Evolutionary conservation across 2,888 invertebrate species (phyloP), one percentile per base, ranked within the genome.

Genomic region (Spatulosminthurus flaviceps): DNA sequence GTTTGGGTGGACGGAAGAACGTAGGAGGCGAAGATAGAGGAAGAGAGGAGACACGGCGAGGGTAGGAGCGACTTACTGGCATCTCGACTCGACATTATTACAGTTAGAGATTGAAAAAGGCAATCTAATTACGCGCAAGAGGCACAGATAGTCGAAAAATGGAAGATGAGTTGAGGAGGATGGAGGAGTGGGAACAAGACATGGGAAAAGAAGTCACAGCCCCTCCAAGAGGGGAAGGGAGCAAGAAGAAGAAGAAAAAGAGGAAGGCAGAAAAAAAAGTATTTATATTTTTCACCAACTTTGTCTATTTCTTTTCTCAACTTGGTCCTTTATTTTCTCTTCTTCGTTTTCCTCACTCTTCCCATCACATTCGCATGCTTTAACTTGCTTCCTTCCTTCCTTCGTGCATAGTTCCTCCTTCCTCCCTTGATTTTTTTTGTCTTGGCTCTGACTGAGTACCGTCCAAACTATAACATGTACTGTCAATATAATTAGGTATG

Each of bases 31-130:
- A 4, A 70, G 70, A 19, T 5, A 19, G 11, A 41, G 41, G 29
- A 70, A 41, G 2, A 24, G 70, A 34, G 34, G 29, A 41, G 29
- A 29, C 21, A 41, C 70, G 41, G 22, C 9, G 69, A 64, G 72
- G 61, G 72, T 72, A 66, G 42, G 71, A 72, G 71, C 66, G 64
- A 22, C 78, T 78, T 78, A n/a, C 71, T 78, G 72, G 64, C 78
- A 78, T 72, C 72, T 60, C 71, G 28, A 41, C 78, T 78, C 69
- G 29, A 70, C 77, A 77, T 77, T 77, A 77, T 77, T 77, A 77
- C 77, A 77, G 77, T 77, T 72, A 72, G 75, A 75, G 78, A 78
- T 78, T 78, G 78, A 78, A 78, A 78, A 78, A 78, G 78, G 64
- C 78, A 78, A 78, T 78, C 78, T 78, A 78, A 78, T 78, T 78